Conservation (phyloP, 1,140 invertebrate species). For the Apis laboriosa region DNA sequence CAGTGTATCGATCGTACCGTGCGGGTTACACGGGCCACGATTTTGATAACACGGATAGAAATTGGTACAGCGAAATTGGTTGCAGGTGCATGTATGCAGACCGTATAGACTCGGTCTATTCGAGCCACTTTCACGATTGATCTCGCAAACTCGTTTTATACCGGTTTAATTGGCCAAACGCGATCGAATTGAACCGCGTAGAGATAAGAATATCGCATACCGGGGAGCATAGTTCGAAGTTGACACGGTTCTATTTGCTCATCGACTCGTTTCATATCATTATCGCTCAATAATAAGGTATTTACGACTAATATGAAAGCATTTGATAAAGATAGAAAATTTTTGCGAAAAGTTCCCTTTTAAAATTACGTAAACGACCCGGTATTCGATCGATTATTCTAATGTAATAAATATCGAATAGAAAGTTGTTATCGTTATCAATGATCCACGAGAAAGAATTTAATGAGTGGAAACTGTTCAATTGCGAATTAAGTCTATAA, state of each 20-base stretch:
- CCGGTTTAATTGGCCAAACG: slow-evolving; percentile 53
- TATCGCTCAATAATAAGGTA: background rate
- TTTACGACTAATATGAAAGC: background rate
- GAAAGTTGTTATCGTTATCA: too few species aligned
- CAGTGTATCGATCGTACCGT: background rate
- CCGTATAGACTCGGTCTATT: slow-evolving; percentile 38
- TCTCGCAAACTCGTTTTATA: slow-evolving; percentile 63
- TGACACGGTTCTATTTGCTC: slow-evolving; percentile 22
- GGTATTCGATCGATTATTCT: too few species aligned
- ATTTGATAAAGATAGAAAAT: background rate
- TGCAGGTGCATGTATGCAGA: slow-evolving; percentile 14
- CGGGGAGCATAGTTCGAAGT: slow-evolving; percentile 25
- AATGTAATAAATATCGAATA: too few species aligned
- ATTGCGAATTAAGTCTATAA: too few species aligned
- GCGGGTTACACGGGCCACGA: background rate
- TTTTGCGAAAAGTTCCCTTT: background rate
- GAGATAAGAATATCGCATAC: slow-evolving; percentile 48
- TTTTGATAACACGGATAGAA: slow-evolving; percentile 6
- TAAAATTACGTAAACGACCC: background rate
- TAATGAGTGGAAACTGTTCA: too few species aligned
- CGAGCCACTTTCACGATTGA: slow-evolving; percentile 67
- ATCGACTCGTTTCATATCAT: slow-evolving; percentile 2
- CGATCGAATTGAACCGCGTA: slow-evolving; percentile 38
- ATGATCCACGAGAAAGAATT: too few species aligned
- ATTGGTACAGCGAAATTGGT: background rate